phyloP scores from a whole-genome alignment of 2,113 vertebrate species.

The Marmota monax region DNA sequence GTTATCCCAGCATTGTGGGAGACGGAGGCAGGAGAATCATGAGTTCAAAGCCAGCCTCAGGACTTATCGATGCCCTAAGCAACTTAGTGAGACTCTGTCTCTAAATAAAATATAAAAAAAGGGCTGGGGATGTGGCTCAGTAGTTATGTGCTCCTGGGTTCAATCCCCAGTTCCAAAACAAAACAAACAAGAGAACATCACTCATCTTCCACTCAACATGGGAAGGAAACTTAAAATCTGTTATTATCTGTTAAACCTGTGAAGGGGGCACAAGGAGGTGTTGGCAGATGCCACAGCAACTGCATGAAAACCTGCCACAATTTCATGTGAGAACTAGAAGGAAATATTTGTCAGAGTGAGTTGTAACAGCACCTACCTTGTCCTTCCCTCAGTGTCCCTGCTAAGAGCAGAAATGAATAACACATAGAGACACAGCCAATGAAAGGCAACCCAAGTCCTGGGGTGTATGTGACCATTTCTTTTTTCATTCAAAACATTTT shows the following conservation, averaged over 20 bases:
- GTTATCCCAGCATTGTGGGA: too few relatives aligned
- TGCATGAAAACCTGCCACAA: background rate
- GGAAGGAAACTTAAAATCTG: background rate
- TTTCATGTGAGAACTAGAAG: background rate
- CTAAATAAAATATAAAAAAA: too few relatives aligned
- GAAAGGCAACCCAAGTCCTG: background rate
- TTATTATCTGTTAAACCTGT: background rate
- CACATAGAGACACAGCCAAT: background rate
- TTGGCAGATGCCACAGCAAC: background rate
- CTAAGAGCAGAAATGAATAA: constrained; percentile 38
- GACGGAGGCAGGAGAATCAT: too few relatives aligned
- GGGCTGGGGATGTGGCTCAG: too few relatives aligned
- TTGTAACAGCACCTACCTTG: background rate
- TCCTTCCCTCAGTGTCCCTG: background rate
- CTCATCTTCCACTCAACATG: background rate
- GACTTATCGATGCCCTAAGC: too few relatives aligned
- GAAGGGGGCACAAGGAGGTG: background rate
- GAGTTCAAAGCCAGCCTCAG: too few relatives aligned
- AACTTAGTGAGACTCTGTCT: too few relatives aligned
- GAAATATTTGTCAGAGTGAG: background rate
- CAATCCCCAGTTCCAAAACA: too few relatives aligned
- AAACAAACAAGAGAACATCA: background rate
- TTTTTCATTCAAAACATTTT: background rate
- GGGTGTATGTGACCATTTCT: background rate
- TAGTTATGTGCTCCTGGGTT: too few relatives aligned